These are phyloP conservation scores for Biston betularia DNA, from an alignment of 2,888 invertebrate species.

Conservation along the genomic window DNA sequence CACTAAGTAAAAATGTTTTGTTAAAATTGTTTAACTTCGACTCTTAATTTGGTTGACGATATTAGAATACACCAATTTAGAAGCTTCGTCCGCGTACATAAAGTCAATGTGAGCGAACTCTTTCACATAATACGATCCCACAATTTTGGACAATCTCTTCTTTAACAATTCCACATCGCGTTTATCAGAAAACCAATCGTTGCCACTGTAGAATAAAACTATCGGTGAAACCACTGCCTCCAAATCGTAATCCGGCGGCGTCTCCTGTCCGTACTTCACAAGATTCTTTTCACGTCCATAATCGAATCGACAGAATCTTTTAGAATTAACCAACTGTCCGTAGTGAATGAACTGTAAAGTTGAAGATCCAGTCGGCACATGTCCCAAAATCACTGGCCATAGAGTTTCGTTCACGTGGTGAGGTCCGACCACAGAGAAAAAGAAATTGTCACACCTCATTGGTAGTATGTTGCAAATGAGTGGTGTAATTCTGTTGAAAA, in stretches of 20 bases:
- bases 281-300: slow-evolving; percentile 59
- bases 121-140: slow-evolving; percentile 77
- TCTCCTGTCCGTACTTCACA: slow-evolving; percentile 71
- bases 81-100: slow-evolving; percentile 86
- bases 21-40: background rate
- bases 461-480: slow-evolving; percentile 57
- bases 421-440: slow-evolving; percentile 59
- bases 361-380: slow-evolving; percentile 87
- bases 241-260: slow-evolving; percentile 70
- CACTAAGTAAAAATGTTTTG: too few species aligned
- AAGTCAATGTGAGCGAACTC: slow-evolving; percentile 89
- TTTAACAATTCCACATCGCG: slow-evolving; percentile 76
- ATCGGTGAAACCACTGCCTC: slow-evolving; percentile 60
- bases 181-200: slow-evolving; percentile 78
- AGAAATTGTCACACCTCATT: slow-evolving; percentile 58
- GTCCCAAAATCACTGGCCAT: slow-evolving; percentile 86
- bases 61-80: slow-evolving; percentile 77
- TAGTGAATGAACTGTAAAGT: slow-evolving; percentile 80
- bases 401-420: slow-evolving; percentile 74
- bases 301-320: slow-evolving; percentile 70
- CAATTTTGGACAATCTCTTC: slow-evolving; percentile 79
- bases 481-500: slow-evolving; percentile 57
- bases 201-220: slow-evolving; percentile 65
- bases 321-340: slow-evolving; percentile 67
- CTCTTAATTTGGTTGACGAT: slow-evolving; percentile 26